A percentile compares a stretch with the other conserved stretches of the same genome.
Conservation (phyloP, 2,797 vertebrate genomes). For the Taeniopygia guttata region DNA sequence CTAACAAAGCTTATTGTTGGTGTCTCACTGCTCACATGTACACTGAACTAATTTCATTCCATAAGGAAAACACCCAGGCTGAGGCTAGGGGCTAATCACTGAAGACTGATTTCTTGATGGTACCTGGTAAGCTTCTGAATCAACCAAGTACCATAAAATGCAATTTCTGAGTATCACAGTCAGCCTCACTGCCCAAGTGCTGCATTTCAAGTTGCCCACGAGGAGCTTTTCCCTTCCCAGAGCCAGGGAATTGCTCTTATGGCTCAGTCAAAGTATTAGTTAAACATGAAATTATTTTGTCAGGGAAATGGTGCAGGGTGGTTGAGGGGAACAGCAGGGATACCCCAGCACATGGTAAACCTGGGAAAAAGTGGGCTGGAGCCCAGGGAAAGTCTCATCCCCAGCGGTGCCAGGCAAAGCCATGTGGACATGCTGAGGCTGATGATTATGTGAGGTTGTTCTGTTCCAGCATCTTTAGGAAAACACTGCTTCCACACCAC, state of each 20-base stretch:
- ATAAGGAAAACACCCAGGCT: neutral
- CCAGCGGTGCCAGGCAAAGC: neutral
- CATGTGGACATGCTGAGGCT: neutral
- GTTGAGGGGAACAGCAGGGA: neutral
- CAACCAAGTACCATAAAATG: neutral
- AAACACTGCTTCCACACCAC: neutral
- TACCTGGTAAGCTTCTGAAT: neutral
- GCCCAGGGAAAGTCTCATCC: neutral
- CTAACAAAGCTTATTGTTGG: neutral
- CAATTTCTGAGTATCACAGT: neutral
- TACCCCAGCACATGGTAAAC: accelerated
- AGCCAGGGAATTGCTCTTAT: neutral
- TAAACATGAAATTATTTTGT: neutral
- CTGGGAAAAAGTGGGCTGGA: neutral
- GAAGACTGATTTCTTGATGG: neutral
- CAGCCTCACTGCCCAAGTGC: neutral
- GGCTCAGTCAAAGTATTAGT: neutral
- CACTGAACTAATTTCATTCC: neutral
- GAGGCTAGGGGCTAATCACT: neutral
- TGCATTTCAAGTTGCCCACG: neutral
- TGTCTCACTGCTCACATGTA: neutral
- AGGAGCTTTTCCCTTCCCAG: neutral
- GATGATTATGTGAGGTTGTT: neutral
- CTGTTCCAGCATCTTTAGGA: neutral
- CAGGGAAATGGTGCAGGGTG: neutral